Evolutionary conservation across 2,797 vertebrate species (phyloP), one percentile per base, ranked within the genome.

Genomic region (Pyrrhura leucotis): DNA sequence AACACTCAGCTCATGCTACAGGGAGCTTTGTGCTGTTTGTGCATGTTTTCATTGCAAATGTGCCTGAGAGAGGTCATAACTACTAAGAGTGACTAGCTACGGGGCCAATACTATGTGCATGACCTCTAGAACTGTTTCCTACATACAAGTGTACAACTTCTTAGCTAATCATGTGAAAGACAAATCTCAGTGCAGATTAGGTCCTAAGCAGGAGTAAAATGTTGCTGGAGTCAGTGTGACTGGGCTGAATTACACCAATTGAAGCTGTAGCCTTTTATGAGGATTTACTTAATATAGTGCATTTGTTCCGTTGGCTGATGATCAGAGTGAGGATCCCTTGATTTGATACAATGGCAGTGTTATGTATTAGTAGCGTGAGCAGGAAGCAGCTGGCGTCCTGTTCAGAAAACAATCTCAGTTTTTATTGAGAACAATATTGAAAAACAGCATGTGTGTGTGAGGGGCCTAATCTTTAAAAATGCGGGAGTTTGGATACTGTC

Each of bases 351-450:
- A 95, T 80, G 80, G 90, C 88, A 94, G 88, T 78, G 93, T 86
- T 96, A 93, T 94, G 90, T 91, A 91, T 89, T 85, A 94, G 91
- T 88, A 82, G 75, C 89, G 88, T 89, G 95, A 94, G 77, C 95
- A 96, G 95, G 93, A 97, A 97, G 90, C 95, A 96, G 92, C 95
- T 95, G 95, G 95, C 21, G 8, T 91, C 92, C 92, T 95, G 94
- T 92, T 93, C 89, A 75, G 73, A 95, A 95, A 96, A 96, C 72
- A 93, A 89, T 95, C 73, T 96, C 61, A 65, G 51, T 85, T 96
- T 94, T 96, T 89, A 96, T 88, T 92, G 89, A 89, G 90, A 94
- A 54, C 61, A 87, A 92, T 94, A 89, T 85, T 96, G 92, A 89
- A 94, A 95, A 95, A 82, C 58, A 47, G 47, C 25, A n/a, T 45